Evolutionary conservation across 2,888 invertebrate genomes (phyloP), one percentile per base, ranked within the genome.

Genomic region (Crossocerus cetratus): DNA sequence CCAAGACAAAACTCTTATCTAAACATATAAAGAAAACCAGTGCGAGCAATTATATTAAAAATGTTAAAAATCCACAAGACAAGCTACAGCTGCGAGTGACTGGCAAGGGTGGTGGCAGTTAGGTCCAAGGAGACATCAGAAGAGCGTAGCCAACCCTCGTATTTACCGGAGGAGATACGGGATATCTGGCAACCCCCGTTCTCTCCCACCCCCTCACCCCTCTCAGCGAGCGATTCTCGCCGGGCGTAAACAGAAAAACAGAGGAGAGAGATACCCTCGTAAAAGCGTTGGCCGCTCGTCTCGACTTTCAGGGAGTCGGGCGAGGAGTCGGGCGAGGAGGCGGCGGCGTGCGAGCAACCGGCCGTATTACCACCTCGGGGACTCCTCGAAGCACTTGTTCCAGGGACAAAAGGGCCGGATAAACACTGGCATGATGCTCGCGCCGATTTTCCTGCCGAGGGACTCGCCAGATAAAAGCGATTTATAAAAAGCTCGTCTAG

Each of bases 151-250:
- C 84, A 84, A 83, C 80, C 78, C 71, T 77, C 60, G 82, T 86
- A 85, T 84, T 86, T 86, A 84, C 86, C 73, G 70, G 69, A 74
- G 72, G 76, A 77, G 81, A 85, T 81, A 84, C 82, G 76, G 14
- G 78, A 77, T 83, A 76, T 74, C 72, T 21, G 57, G 68, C 57
- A 56, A 66, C 73, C 63, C 70, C 59, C 44, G 42, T n/a, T n/a
- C n/a, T n/a, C n/a, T n/a, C 11, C 49, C 5, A 11, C 32, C 11
- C 32, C 11, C 8, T 5, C 32, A 8, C 32, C 11, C 11, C 43
- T 54, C 65, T 62, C 21, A n/a, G 49, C 22, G 56, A 64, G 69
- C 76, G 64, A 66, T 72, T 67, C 69, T 64, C 69, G 65, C 66
- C 65, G 61, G 78, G 65, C 80, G 80, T 82, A 80, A 82, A 82